phyloP scores from a whole-genome alignment of 2,888 invertebrate species.

The Prosopocoilus inquinatus region DNA sequence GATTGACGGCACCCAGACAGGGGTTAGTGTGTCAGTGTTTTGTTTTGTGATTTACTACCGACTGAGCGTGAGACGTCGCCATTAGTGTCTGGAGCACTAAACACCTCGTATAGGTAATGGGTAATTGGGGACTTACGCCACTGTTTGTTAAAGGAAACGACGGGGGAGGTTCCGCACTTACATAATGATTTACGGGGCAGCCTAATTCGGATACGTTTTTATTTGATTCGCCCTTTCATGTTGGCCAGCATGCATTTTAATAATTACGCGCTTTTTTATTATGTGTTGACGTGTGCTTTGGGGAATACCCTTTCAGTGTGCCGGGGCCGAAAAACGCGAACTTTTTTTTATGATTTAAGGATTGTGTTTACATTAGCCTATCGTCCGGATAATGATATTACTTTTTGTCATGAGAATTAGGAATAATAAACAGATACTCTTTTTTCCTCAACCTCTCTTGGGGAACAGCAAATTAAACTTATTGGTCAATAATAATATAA shows the following conservation, averaged over 20 bases:
- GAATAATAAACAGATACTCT: too few relatives aligned
- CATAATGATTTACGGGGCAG: background rate
- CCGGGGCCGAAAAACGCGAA: too few relatives aligned
- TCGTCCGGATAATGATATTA: too few relatives aligned
- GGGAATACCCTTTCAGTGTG: background rate
- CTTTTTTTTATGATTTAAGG: too few relatives aligned
- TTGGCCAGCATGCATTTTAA: background rate
- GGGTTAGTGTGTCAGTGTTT: constrained; percentile 15
- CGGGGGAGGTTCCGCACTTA: constrained; percentile 21
- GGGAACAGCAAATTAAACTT: too few relatives aligned
- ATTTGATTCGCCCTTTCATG: background rate
- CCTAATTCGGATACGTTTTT: background rate
- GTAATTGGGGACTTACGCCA: constrained; percentile 44
- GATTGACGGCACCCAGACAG: background rate
- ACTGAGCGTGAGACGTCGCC: constrained; percentile 39
- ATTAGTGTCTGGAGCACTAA: constrained; percentile 39
- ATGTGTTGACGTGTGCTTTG: background rate
- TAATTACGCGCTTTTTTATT: background rate
- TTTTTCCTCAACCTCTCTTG: too few relatives aligned
- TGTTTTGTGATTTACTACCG: constrained; percentile 39
- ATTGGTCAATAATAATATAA: too few relatives aligned
- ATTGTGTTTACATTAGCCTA: too few relatives aligned
- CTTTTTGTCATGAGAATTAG: too few relatives aligned
- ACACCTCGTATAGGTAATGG: constrained; percentile 45
- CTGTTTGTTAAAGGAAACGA: constrained; percentile 43